A percentile compares a stretch with the other conserved stretches of the same genome.
phyloP scores from a whole-genome alignment of 2,888 invertebrate species.

The Chrysolina americana region DNA sequence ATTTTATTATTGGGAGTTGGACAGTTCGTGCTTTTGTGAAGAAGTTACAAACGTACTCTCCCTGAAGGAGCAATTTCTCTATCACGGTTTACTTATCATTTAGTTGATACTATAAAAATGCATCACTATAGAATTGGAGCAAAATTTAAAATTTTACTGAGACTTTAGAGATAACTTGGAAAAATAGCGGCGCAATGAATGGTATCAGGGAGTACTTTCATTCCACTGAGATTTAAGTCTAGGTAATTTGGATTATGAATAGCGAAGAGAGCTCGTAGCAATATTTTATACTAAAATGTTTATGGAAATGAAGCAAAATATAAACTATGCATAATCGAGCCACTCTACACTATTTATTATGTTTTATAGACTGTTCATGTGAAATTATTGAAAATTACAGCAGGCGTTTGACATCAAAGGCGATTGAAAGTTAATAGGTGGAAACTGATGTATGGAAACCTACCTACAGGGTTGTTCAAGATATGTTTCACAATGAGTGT shows the following conservation, averaged over 20 bases:
- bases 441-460: background rate
- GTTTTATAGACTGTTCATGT: slow-evolving; percentile 15
- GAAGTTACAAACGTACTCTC: slow-evolving; percentile 2
- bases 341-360: background rate
- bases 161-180: background rate
- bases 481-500: too few species aligned
- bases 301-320: slow-evolving; percentile 24
- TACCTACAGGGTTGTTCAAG: too few species aligned
- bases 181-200: slow-evolving; percentile 12
- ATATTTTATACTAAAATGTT: slow-evolving; percentile 23
- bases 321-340: background rate
- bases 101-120: background rate
- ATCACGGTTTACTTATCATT: background rate
- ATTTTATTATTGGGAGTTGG: too few species aligned
- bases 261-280: slow-evolving; percentile 14
- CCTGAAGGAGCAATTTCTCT: too few species aligned
- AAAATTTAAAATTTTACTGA: slow-evolving; percentile 18
- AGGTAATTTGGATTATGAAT: slow-evolving; percentile 28
- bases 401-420: background rate
- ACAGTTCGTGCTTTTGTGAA: background rate
- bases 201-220: background rate
- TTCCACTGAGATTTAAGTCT: slow-evolving; percentile 11
- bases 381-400: slow-evolving; percentile 21
- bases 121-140: background rate
- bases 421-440: background rate